Evolutionary conservation across 2,113 vertebrate species (phyloP), one percentile per base, ranked within the genome.

Genomic region (Ceratotherium simum): DNA sequence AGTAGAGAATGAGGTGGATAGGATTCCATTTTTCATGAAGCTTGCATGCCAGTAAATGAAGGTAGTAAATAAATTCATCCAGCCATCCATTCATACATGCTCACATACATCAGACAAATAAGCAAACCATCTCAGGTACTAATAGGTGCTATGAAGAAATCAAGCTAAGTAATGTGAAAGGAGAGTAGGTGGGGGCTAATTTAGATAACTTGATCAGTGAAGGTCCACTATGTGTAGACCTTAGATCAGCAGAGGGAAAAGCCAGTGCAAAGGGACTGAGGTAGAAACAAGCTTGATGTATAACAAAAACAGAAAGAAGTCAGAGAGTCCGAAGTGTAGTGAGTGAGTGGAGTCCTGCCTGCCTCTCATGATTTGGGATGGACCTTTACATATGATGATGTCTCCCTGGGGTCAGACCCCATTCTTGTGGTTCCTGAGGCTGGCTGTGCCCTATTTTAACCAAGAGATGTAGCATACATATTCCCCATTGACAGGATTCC

Each of bases 101-200:
- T 11, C 16, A n/a, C 6, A 42, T 46, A 8, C 39, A 36, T 46
- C 39, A 58, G 29, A 42, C 29, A 70, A 91, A 75, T 23, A 81
- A 82, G 33, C 17, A 39, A 60, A 67, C 27, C 69, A 31, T 54
- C 51, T 93, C 70, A 62, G 36, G 56, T 82, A 58, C 10, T 58
- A 12, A 51, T 16, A 39, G 7, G 21, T 83, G 33, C 18, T 42
- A 7, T 60, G 65, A 73, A 78, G 31, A 83, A 81, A 86, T 58
- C 11, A 91, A 80, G 36, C 42, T 86, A 81, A 81, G 8, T 51
- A 73, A 73, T 67, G 14, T 87, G 60, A 95, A 94, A 94, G 33
- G 36, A 36, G 21, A 75, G 46, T 60, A 46, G 16, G 56, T 73
- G 31, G 81, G 36, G 10, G 25, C 23, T 60, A 60, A 87, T 58